These are phyloP conservation scores for Octomys mimax DNA, from an alignment of 2,797 vertebrate genomes.

Conservation along the genomic window DNA sequence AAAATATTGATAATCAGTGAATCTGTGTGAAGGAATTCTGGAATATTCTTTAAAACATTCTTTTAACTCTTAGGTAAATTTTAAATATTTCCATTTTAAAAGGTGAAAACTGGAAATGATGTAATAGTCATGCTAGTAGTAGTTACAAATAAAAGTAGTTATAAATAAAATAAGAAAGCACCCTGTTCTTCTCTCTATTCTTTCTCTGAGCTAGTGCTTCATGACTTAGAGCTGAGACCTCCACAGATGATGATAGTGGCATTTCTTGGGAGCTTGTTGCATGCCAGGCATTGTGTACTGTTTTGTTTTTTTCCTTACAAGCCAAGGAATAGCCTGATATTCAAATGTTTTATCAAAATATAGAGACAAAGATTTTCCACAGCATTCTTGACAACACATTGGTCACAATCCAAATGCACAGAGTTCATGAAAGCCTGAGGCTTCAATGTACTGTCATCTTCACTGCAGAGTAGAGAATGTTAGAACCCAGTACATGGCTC, in stretches of 20 bases:
- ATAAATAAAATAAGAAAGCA: background rate
- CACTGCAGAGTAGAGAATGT: background rate
- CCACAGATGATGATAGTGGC: background rate
- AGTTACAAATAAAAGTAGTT: background rate
- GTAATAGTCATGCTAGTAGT: background rate
- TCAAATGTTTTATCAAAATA: constrained; percentile 12
- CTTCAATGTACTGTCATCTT: background rate
- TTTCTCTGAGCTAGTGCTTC: background rate
- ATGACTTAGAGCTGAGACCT: background rate
- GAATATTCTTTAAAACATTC: background rate
- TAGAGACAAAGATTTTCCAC: background rate
- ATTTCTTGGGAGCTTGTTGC: background rate
- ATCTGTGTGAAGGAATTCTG: background rate
- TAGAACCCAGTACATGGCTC: background rate
- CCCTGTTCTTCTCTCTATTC: background rate
- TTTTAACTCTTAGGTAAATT: background rate
- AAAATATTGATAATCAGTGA: background rate
- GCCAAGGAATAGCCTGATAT: background rate
- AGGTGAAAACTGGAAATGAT: background rate
- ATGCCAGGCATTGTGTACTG: background rate
- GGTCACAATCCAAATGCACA: background rate
- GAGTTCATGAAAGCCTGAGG: background rate
- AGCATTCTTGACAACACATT: background rate
- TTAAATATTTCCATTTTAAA: constrained; percentile 42
- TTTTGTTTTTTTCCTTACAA: background rate